A percentile compares a stretch with the other conserved stretches of the same genome.
phyloP scores from a whole-genome alignment of 2,797 vertebrate genomes.

The Clarias platycephalus region DNA sequence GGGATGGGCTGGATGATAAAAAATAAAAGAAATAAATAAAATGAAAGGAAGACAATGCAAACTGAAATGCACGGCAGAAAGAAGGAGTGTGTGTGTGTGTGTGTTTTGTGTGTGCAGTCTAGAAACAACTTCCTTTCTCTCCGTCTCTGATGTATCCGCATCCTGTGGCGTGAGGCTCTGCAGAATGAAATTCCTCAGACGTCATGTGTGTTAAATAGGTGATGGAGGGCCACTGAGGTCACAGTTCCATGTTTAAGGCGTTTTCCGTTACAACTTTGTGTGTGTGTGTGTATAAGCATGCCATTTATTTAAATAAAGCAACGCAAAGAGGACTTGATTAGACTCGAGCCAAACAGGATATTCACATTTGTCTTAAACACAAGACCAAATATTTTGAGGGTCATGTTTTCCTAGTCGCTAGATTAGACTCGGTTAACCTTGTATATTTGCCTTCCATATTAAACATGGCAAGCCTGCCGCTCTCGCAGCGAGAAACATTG shows the following conservation, averaged over 20 bases:
- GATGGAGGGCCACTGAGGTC: slow-evolving; percentile 36
- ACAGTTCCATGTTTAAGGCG: neutral
- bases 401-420: neutral
- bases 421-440: neutral
- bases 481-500: neutral
- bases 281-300: neutral
- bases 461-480: neutral
- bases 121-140: slow-evolving; percentile 38
- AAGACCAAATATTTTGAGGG: neutral
- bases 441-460: slow-evolving; percentile 6
- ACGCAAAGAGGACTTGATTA: neutral
- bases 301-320: neutral
- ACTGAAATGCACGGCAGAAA: neutral
- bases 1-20: neutral
- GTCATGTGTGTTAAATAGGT: slow-evolving; percentile 39
- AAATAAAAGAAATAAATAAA: neutral
- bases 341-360: neutral
- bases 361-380: neutral
- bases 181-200: slow-evolving; percentile 51
- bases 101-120: neutral
- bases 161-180: slow-evolving; percentile 46
- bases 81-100: slow-evolving; percentile 1
- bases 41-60: neutral
- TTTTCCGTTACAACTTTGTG: neutral
- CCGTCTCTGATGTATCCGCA: slow-evolving; percentile 42